Evolutionary conservation across 2,113 vertebrate genomes (phyloP), one percentile per base, ranked within the genome.

Genomic region (Cathartes aura): DNA sequence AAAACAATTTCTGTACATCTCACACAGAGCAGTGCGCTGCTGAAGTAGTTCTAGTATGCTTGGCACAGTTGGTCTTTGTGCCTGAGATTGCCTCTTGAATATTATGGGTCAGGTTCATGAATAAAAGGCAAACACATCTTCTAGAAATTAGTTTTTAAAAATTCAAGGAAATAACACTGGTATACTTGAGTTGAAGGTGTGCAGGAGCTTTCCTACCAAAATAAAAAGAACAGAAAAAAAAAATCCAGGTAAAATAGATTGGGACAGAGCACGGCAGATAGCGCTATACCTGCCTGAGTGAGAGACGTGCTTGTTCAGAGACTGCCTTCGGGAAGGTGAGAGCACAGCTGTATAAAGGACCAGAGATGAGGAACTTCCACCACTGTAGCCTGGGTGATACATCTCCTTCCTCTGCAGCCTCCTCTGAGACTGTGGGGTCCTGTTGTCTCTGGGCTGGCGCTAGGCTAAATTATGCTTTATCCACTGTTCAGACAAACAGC

Each of bases 381-480:
- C 11, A 1, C 43, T 11, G 12, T 6, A 10, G 16, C n/a, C 26
- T 30, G 52, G 52, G 40, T 23, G 50, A 84, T 15, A 11, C 36
- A 6, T 27, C 64, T 50, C 50, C 56, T 32, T 58, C 43, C 58
- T 14, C 8, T 56, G 43, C 67, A 36, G 66, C 66, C 52, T 52
- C 26, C 59, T 15, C 34, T 15, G 16, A 19, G 47, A 7, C 45
- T 2, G 16, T 5, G 59, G 22, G 5, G 23, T 52, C 43, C 82
- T 52, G 15, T 45, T 53, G 23, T 4, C 47, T 34, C 52, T 40
- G 16, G 66, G 15, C 38, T 80, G 0, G 1, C 0, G 6, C 15
- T 11, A 12, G 40, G 52, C 32, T 10, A 34, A 45, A 16, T 82
- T 38, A 29, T n/a, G 43, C 17, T 27, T 74, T 75, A 38, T 34